phyloP scores from a whole-genome alignment of 2,113 vertebrate genomes.

The Tringa solitaria region DNA sequence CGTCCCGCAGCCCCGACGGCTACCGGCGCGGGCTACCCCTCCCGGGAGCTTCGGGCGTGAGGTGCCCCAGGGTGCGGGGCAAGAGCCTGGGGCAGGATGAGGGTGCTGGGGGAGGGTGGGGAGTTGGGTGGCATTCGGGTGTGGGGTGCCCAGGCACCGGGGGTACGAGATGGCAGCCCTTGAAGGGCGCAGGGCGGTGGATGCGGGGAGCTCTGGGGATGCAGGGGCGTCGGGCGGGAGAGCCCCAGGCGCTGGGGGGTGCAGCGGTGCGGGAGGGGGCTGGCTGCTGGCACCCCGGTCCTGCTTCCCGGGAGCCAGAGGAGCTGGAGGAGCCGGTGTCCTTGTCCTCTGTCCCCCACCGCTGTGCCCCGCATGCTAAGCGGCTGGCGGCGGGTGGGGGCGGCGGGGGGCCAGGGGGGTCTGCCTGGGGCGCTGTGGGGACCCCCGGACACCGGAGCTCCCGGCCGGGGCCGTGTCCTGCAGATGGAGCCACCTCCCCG shows the following conservation, averaged over 20 bases:
- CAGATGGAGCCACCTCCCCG: conserved; percentile 51
- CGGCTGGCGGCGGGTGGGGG: background rate
- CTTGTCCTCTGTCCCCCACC: background rate
- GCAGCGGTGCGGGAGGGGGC: background rate
- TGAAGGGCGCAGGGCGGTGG: background rate
- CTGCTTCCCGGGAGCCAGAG: background rate
- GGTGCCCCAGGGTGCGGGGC: background rate
- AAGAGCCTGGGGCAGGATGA: background rate
- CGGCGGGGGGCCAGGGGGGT: background rate
- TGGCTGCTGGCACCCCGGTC: background rate
- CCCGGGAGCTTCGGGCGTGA: background rate
- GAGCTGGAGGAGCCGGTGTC: background rate
- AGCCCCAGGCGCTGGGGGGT: background rate
- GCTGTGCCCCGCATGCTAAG: background rate
- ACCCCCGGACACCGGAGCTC: background rate
- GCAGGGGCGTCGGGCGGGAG: background rate
- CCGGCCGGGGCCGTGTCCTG: background rate
- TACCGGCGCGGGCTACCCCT: background rate
- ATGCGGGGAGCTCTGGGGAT: too few relatives aligned
- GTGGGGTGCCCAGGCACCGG: background rate
- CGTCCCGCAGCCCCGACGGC: background rate
- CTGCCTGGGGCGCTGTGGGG: background rate
- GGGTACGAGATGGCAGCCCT: background rate
- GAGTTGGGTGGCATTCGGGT: background rate
- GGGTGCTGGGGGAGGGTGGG: background rate